Conservation (phyloP, 1,140 invertebrate species). For the Onthophagus taurus region DNA sequence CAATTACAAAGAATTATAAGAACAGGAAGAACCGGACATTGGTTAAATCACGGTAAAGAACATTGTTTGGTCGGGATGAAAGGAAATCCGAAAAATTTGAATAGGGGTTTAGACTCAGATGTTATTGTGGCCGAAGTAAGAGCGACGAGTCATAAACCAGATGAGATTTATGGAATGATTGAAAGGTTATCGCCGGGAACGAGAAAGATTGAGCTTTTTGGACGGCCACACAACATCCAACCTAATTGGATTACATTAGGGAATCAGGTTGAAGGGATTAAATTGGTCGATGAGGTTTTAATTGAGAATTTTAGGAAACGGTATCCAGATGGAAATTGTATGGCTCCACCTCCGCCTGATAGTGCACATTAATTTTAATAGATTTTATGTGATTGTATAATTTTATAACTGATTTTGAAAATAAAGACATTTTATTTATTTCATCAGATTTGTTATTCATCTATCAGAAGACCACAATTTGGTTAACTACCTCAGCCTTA, state of each 20-base stretch:
- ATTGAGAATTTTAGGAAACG: slow-evolving; percentile 81
- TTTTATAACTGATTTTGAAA: too few relatives aligned
- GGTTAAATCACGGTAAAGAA: slow-evolving; percentile 98
- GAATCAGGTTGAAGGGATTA: slow-evolving; percentile 91
- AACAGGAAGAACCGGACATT: slow-evolving; percentile 93
- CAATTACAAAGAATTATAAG: slow-evolving; percentile 94
- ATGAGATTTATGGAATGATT: slow-evolving; percentile 94
- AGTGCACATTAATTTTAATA: slow-evolving; percentile 25
- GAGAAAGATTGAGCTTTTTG: slow-evolving; percentile 95
- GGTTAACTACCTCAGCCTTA: too few relatives aligned
- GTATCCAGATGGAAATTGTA: slow-evolving; percentile 90
- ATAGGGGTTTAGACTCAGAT: slow-evolving; percentile 92
- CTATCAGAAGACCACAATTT: too few relatives aligned
- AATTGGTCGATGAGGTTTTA: slow-evolving; percentile 85
- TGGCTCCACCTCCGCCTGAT: slow-evolving; percentile 48
- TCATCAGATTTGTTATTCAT: too few relatives aligned
- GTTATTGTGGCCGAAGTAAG: slow-evolving; percentile 97
- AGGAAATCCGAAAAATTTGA: slow-evolving; percentile 83
- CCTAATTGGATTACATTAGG: slow-evolving; percentile 97
- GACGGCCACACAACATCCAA: slow-evolving; percentile 93
- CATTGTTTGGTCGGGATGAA: slow-evolving; percentile 97
- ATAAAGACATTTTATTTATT: too few relatives aligned
- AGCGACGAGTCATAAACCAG: slow-evolving; percentile 95
- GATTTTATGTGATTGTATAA: too few relatives aligned
- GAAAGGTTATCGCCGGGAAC: slow-evolving; percentile 83